Conservation (phyloP, 1,140 invertebrate genomes). For the Drosophila dunni region DNA sequence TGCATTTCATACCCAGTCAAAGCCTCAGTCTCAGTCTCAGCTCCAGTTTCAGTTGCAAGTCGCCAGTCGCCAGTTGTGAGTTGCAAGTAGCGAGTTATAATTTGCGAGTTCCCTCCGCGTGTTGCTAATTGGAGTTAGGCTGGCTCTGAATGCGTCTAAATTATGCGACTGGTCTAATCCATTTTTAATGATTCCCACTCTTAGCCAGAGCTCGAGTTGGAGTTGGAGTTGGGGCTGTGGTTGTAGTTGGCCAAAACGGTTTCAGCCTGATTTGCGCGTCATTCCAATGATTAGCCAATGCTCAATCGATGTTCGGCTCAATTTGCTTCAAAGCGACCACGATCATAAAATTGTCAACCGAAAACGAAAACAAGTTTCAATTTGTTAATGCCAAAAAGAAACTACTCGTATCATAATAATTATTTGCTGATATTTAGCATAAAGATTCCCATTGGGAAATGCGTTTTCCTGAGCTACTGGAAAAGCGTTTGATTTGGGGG, state of each 20-base stretch:
- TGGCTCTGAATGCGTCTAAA: conserved; percentile 52
- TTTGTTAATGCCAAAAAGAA: conserved; percentile 25
- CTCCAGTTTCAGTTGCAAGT: conserved; percentile 13
- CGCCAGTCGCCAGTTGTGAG: not conserved
- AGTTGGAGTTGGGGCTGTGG: not conserved
- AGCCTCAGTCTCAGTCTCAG: conserved; percentile 2
- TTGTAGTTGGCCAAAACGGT: not conserved
- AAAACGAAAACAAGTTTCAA: conserved; percentile 44
- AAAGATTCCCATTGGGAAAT: conserved; percentile 13
- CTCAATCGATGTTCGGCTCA: conserved; percentile 24
- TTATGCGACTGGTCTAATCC: conserved; percentile 76
- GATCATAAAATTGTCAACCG: conserved; percentile 27
- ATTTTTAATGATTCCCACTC: conserved; percentile 71
- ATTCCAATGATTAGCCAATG: conserved; percentile 49
- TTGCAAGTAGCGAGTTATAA: not conserved
- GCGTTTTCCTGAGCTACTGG: conserved; percentile 20
- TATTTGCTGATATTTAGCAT: conserved; percentile 20
- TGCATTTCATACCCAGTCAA: too few species aligned
- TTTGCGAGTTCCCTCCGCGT: conserved; percentile 13
- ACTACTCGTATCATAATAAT: conserved; percentile 14
- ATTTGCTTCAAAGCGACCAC: conserved; percentile 4
- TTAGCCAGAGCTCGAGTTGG: not conserved
- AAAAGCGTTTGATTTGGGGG: conserved; percentile 4
- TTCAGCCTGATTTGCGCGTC: conserved; percentile 29
- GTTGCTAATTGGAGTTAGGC: conserved; percentile 41